A percentile compares a stretch with the other conserved stretches of the same genome.
These are phyloP conservation scores for Drosophila parthenogenetica DNA, from an alignment of 2,888 invertebrate species.

Conservation along the genomic window DNA sequence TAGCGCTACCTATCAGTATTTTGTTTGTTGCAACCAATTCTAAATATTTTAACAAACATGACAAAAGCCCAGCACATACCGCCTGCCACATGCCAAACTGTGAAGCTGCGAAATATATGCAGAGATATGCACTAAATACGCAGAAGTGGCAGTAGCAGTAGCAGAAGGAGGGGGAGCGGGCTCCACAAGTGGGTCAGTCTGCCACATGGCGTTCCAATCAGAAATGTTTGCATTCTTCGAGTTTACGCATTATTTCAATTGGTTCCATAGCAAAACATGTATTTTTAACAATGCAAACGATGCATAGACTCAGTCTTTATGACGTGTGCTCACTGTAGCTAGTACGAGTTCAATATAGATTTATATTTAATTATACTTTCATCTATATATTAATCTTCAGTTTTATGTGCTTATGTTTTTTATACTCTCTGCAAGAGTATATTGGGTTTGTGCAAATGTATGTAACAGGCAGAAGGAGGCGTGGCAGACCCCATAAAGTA, in stretches of 20 bases:
- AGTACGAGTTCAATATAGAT: no score
- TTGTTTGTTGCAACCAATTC: background rate
- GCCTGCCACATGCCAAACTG: slow-evolving; percentile 4
- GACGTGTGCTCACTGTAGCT: slow-evolving; percentile 1
- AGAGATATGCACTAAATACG: slow-evolving; percentile 20
- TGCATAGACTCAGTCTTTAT: slow-evolving; percentile 22
- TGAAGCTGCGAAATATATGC: slow-evolving; percentile 13
- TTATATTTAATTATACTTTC: no score
- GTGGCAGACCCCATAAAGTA: no score
- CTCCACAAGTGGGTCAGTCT: slow-evolving; percentile 38
- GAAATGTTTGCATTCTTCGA: slow-evolving; percentile 45
- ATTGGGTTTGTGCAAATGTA: no score
- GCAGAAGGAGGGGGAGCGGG: background rate
- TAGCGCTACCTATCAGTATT: no score
- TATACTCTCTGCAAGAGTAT: no score
- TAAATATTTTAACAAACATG: slow-evolving; percentile 9
- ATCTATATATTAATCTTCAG: no score
- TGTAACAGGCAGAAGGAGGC: no score
- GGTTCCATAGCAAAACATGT: slow-evolving; percentile 55
- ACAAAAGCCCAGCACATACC: slow-evolving; percentile 5
- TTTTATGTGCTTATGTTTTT: background rate
- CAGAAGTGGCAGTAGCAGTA: background rate
- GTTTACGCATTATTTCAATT: slow-evolving; percentile 65
- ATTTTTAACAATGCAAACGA: slow-evolving; percentile 49
- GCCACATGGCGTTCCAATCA: slow-evolving; percentile 55